Base-by-base conservation (phyloP, 2,888 invertebrate species). In the Malacosoma neustria region DNA sequence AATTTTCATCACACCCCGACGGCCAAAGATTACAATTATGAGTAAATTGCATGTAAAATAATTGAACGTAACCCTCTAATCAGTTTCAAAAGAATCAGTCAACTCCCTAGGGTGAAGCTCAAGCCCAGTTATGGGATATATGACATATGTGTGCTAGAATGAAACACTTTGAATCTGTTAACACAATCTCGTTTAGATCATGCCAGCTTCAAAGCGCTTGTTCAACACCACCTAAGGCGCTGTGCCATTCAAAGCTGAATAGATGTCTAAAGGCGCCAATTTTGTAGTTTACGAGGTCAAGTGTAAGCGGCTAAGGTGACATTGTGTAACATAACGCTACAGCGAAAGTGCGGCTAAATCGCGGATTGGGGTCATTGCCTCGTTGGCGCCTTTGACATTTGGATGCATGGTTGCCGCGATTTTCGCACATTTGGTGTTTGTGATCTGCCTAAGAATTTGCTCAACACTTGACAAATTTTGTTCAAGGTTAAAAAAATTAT, bases 331-430 rank as follows among this genome's bases (percentile, higher is more conserved):
- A 41, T 40, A 45, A 43, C 38, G 43, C 38, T 43, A 45, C 53
- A 60, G 77, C 77, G 84, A 85, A 82, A 85, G 84, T 74, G 61
- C 69, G 65, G 68, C 72, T 68, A 69, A 76, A 70, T 68, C 61
- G 65, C 64, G 59, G 69, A 85, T 80, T 77, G 82, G 70, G 81
- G 84, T 85, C 84, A 85, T 77, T 84, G 84, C 63, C 80, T 85
- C 61, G 50, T 45, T 53, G 60, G 56, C 55, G 63, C 61, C 58
- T 49, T 51, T 52, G 46, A 40, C 14, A 33, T 35, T 33, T 36
- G 22, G 29, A 11, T 36, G 22, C 7, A 9, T n/a, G n/a, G n/a
- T n/a, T n/a, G n/a, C n/a, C n/a, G n/a, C n/a, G n/a, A n/a, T n/a
- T 22, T 22, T 22, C 9, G 22, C 22, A 22, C 22, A 22, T 22